These are phyloP conservation scores for Microtus californicus DNA, from an alignment of 2,797 vertebrate genomes.

Conservation along the genomic window DNA sequence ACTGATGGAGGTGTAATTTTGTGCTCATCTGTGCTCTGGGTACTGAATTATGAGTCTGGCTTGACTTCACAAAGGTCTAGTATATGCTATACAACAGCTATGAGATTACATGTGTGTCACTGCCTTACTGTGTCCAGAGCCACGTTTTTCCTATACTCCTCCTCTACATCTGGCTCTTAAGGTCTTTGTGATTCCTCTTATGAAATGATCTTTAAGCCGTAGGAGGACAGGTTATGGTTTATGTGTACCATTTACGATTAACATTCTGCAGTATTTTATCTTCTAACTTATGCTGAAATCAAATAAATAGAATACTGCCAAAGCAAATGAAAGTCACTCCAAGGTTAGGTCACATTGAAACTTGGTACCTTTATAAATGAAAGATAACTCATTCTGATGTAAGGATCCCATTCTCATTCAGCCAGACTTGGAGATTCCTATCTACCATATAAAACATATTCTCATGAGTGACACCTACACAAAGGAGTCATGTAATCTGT, in stretches of 20 bases:
- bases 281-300: background rate
- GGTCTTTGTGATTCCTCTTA: background rate
- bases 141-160: background rate
- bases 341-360: background rate
- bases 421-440: background rate
- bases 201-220: background rate
- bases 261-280: background rate
- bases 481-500: accelerated
- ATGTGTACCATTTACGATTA: background rate
- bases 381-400: background rate
- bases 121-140: background rate
- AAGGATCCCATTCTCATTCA: background rate
- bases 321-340: background rate
- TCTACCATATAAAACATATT: background rate
- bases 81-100: background rate
- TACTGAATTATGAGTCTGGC: background rate
- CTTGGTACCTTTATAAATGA: background rate
- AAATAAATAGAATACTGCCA: background rate
- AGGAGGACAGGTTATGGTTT: background rate
- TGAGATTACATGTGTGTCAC: background rate
- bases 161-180: background rate
- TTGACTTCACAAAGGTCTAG: background rate
- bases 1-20: background rate
- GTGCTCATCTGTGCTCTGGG: background rate
- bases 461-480: background rate